Evolutionary conservation across 1,140 invertebrate genomes (phyloP).

Genomic region (Bombus impatiens): DNA sequence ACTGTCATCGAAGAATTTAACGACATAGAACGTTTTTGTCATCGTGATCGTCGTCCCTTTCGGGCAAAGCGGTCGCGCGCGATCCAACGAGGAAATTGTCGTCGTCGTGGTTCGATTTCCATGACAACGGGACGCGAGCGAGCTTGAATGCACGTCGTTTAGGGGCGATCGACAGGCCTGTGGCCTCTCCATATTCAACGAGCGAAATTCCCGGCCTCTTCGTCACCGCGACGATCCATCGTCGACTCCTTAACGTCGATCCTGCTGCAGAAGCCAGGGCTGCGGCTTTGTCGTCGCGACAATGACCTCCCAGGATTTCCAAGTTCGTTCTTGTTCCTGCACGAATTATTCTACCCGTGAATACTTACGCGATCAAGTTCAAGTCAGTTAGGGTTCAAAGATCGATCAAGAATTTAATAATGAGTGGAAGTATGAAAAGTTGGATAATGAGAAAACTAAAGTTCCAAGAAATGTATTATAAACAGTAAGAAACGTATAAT

Average conservation of each 20-base stretch:
- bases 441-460: background rate
- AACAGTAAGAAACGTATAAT: too few species aligned
- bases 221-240: conserved; percentile 69
- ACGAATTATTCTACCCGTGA: conserved; percentile 55
- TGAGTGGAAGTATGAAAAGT: background rate
- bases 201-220: conserved; percentile 69
- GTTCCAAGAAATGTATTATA: background rate
- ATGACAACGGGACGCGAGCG: conserved; percentile 68
- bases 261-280: conserved; percentile 19
- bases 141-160: conserved; percentile 74
- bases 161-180: conserved; percentile 73
- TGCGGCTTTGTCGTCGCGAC: conserved; percentile 66
- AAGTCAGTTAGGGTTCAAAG: background rate
- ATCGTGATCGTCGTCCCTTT: conserved; percentile 29
- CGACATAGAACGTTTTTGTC: conserved; percentile 24
- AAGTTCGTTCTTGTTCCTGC: conserved; percentile 55
- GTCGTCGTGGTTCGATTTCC: conserved; percentile 71
- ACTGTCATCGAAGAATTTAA: conserved; percentile 20
- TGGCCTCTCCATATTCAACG: conserved; percentile 73
- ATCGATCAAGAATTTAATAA: conserved; percentile 27
- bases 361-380: conserved; percentile 4
- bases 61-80: conserved; percentile 22
- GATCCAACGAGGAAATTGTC: conserved; percentile 49
- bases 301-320: conserved; percentile 63
- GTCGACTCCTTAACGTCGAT: conserved; percentile 70